phyloP scores from a whole-genome alignment of 2,113 vertebrate genomes.

The Mugil cephalus region DNA sequence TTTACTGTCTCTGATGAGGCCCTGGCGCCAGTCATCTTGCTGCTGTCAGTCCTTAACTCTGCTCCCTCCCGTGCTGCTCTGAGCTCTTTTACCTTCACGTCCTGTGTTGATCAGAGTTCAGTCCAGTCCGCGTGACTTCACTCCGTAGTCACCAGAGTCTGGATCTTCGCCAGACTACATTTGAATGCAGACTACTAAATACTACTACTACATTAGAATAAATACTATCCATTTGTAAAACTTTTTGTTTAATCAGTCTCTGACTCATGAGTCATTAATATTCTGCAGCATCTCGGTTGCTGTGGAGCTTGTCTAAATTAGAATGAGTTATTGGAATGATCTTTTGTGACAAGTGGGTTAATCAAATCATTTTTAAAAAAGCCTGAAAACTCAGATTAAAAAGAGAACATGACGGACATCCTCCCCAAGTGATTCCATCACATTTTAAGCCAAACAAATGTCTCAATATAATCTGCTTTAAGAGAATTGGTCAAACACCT shows the following conservation, averaged over 20 bases:
- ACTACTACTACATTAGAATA: no score
- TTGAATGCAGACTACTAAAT: no score
- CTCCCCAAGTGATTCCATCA: slow-evolving; percentile 1
- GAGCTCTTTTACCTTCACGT: slow-evolving; percentile 5
- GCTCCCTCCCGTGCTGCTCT: slow-evolving; percentile 14
- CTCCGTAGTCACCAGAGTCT: not conserved
- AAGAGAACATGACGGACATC: slow-evolving; percentile 2
- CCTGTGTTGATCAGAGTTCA: not conserved
- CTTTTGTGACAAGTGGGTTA: not conserved
- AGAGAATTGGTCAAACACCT: slow-evolving; percentile 31
- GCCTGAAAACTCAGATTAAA: not conserved
- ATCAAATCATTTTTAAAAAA: not conserved
- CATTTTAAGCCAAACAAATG: slow-evolving; percentile 16
- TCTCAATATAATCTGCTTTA: slow-evolving; percentile 29
- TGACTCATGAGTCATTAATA: no score
- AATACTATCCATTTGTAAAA: not conserved
- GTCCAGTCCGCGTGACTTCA: not conserved
- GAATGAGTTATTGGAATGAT: no score
- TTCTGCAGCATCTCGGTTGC: no score
- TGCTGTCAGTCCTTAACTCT: not conserved
- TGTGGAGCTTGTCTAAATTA: no score
- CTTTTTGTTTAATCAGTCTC: not conserved
- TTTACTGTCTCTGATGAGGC: no score
- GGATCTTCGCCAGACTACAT: not conserved
- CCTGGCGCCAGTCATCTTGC: slow-evolving; percentile 6